These are phyloP conservation scores for Macheiramphus alcinus DNA, from an alignment of 2,113 vertebrate genomes.

Conservation along the genomic window DNA sequence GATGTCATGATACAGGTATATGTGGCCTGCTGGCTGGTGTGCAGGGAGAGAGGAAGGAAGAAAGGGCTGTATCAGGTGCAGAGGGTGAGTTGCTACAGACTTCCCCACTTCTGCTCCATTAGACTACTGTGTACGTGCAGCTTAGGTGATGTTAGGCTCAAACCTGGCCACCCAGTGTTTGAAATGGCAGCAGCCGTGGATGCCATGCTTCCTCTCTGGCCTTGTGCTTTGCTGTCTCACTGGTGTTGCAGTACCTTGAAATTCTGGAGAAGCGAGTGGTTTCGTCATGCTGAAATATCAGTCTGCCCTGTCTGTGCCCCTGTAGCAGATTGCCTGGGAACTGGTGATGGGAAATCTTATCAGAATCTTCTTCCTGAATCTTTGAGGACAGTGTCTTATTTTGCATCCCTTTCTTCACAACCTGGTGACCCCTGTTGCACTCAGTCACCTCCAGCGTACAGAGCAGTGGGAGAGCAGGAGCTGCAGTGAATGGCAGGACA, in stretches of 20 bases:
- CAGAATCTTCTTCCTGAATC: not conserved
- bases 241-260: not conserved
- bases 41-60: not conserved
- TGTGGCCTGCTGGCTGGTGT: not conserved
- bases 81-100: not conserved
- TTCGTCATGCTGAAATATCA: not conserved
- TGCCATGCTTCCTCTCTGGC: not conserved
- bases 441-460: not conserved
- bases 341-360: not conserved
- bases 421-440: not conserved
- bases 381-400: not conserved
- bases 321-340: not conserved
- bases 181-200: not conserved
- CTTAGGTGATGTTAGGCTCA: not conserved
- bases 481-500: not conserved
- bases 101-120: fast-evolving
- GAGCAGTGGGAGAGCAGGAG: not conserved
- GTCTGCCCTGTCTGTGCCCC: not conserved
- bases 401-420: not conserved
- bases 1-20: not conserved
- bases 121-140: fast-evolving
- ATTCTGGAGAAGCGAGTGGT: not conserved
- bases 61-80: not conserved
- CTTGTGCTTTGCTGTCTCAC: not conserved
- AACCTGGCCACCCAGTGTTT: not conserved